Evolutionary conservation across 2,113 vertebrate genomes (phyloP).

Genomic region (Hippocampus abdominalis): DNA sequence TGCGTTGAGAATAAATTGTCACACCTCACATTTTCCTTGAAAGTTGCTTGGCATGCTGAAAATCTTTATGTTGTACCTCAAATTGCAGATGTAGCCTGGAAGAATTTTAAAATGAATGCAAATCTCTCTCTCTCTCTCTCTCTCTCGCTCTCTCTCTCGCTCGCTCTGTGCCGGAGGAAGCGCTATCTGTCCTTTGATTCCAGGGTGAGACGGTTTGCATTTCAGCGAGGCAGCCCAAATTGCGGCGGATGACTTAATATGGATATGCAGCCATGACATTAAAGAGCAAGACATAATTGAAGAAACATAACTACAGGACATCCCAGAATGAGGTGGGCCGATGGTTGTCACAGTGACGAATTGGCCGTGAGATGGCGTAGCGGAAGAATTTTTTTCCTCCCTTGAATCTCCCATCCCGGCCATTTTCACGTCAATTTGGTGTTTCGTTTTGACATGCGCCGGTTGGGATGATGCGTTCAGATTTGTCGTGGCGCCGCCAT

Average conservation of each 20-base stretch:
- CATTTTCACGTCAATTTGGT: conserved; percentile 45
- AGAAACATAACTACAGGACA: conserved; percentile 80
- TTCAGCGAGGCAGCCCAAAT: conserved; percentile 68
- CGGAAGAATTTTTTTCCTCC: conserved; percentile 6
- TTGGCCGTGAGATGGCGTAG: conserved; percentile 52
- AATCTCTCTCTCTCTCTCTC: conserved; percentile 43
- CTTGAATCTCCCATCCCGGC: conserved; percentile 9
- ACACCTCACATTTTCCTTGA: conserved; percentile 62
- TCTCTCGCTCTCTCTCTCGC: conserved; percentile 18
- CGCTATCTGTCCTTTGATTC: conserved; percentile 74
- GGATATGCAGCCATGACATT: conserved; percentile 73
- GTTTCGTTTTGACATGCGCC: conserved; percentile 24
- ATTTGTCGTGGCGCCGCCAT: background rate
- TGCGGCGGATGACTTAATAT: conserved; percentile 76
- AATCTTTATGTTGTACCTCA: conserved; percentile 60
- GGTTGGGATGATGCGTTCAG: background rate
- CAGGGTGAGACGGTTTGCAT: conserved; percentile 64
- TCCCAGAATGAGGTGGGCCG: conserved; percentile 62
- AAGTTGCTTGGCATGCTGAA: conserved; percentile 61
- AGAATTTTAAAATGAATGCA: conserved; percentile 69
- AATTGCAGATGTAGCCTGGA: conserved; percentile 70
- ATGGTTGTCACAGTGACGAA: conserved; percentile 68
- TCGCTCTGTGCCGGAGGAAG: conserved; percentile 53
- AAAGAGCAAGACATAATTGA: conserved; percentile 77
- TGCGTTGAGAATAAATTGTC: conserved; percentile 51